Percentiles rank a stretch among this genome's conserved stretches.
phyloP scores from a whole-genome alignment of 2,888 invertebrate genomes.

The Bhutanitis thaidina region DNA sequence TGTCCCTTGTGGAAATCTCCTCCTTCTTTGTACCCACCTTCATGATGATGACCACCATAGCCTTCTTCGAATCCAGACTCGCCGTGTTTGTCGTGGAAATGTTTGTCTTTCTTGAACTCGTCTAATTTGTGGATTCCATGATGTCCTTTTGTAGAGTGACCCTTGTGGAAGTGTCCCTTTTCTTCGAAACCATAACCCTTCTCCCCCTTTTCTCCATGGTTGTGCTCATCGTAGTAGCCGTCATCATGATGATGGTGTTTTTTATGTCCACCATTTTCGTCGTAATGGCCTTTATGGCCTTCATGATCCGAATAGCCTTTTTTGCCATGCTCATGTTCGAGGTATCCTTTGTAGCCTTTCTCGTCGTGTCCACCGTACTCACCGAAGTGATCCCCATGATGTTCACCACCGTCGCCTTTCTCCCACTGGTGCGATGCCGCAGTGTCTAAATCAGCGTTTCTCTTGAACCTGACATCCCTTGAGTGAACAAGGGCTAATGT shows the following conservation, averaged over 20 bases:
- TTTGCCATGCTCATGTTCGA: slow-evolving; percentile 82
- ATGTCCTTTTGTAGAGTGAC: slow-evolving; percentile 91
- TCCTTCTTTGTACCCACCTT: slow-evolving; percentile 88
- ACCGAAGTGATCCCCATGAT: slow-evolving; percentile 81
- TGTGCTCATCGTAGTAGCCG: slow-evolving; percentile 82
- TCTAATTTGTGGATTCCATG: slow-evolving; percentile 91
- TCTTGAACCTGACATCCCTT: slow-evolving; percentile 68
- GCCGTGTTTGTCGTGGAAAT: slow-evolving; percentile 92
- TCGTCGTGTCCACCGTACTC: slow-evolving; percentile 84
- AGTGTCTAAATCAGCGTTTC: slow-evolving; percentile 69
- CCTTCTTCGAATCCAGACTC: slow-evolving; percentile 89
- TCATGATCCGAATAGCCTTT: slow-evolving; percentile 87
- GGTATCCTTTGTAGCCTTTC: slow-evolving; percentile 84
- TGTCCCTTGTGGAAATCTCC: slow-evolving; percentile 90
- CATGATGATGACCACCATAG: slow-evolving; percentile 87
- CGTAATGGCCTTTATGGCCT: slow-evolving; percentile 79
- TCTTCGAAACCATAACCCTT: slow-evolving; percentile 78
- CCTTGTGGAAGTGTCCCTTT: slow-evolving; percentile 87
- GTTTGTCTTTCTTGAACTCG: slow-evolving; percentile 92
- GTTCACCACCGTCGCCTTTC: slow-evolving; percentile 81
- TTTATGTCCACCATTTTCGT: slow-evolving; percentile 81
- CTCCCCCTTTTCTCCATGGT: slow-evolving; percentile 83
- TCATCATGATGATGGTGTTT: slow-evolving; percentile 83
- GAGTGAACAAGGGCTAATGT: slow-evolving; percentile 63
- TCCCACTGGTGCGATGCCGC: slow-evolving; percentile 73